Conservation (phyloP, 2,113 vertebrate genomes). For the Cardinalis cardinalis region DNA sequence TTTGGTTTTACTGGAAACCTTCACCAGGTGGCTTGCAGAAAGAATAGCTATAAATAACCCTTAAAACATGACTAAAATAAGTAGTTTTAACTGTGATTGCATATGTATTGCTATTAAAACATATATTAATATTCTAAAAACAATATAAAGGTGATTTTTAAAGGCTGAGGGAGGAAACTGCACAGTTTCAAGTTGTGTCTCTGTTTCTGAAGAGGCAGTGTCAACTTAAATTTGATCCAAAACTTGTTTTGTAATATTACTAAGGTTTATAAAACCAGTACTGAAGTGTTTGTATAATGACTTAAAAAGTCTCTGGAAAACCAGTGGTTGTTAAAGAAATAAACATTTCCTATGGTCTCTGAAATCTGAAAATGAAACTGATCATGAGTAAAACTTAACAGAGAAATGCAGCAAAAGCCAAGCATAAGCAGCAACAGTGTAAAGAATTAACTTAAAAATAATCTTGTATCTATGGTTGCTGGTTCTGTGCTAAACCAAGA, state of each 20-base stretch:
- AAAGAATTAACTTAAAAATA: background rate
- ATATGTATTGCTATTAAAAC: slow-evolving; percentile 33
- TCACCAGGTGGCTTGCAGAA: slow-evolving; percentile 68
- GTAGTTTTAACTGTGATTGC: slow-evolving; percentile 43
- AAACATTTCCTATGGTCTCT: slow-evolving; percentile 14
- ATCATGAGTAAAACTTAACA: background rate
- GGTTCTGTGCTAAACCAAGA: background rate
- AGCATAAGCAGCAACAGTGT: background rate
- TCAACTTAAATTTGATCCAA: background rate
- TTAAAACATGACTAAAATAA: slow-evolving; percentile 59
- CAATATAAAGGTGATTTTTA: slow-evolving; percentile 14
- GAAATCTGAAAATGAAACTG: slow-evolving; percentile 16
- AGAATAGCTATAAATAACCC: slow-evolving; percentile 66
- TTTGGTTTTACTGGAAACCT: slow-evolving; percentile 67
- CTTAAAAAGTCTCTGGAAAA: slow-evolving; percentile 9
- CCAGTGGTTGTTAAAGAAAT: background rate
- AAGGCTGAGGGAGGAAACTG: background rate
- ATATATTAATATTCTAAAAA: slow-evolving; percentile 21
- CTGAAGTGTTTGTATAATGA: slow-evolving; percentile 10
- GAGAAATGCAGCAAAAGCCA: background rate
- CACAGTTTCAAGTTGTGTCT: background rate
- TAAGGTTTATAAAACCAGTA: slow-evolving; percentile 20
- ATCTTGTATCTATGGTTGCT: fast-evolving
- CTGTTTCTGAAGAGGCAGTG: background rate
- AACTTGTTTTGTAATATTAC: slow-evolving; percentile 24